Evolutionary conservation across 2,888 invertebrate genomes (phyloP), one percentile per base, ranked within the genome.

Genomic region (Phymatocera aterrima): DNA sequence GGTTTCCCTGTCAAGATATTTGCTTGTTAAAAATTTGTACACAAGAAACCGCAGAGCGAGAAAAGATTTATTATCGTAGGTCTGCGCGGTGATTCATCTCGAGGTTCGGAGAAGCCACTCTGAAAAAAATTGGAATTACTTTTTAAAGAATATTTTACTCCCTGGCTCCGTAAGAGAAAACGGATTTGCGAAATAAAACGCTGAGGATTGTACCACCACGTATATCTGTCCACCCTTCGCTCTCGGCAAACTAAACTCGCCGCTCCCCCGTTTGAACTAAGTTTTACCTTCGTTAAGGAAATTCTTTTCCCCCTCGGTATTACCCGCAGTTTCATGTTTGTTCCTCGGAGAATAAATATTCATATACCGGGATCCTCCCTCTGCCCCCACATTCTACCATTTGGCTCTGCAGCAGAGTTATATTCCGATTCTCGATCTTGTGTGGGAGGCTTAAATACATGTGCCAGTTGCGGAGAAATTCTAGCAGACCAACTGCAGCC

Each of bases 51-150:
- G 51, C 4, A 4, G 60, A 46, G 28, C 31, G 51, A 48, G 48
- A 34, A 37, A 48, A 72, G 51, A 72, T 72, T 72, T 72, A 72
- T 72, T 34, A 72, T 51, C 72, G 48, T 2, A 21, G 64, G 37
- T 64, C 37, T 37, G 3, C 51, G 40, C 40, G 57, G 57, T 40
- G 64, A 64, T 64, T 37, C 64, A 37, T 64, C 64, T 64, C 21
- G 18, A 68, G 24, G 10, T 68, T 18, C 34, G 31, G 72, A 43
- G 48, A n/a, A n/a, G n/a, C n/a, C n/a, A 48, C 34, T 5, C 51
- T 15, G 51, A 24, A 34, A 51, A 72, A 72, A 72, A 72, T 72
- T 72, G 72, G 51, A 72, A 72, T 72, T 51, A 72, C 72, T 72
- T 72, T 72, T 51, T 31, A 72, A n/a, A 72, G 72, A 72, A 72